Conservation (phyloP, 2,797 vertebrate species). For the Choloepus didactylus region DNA sequence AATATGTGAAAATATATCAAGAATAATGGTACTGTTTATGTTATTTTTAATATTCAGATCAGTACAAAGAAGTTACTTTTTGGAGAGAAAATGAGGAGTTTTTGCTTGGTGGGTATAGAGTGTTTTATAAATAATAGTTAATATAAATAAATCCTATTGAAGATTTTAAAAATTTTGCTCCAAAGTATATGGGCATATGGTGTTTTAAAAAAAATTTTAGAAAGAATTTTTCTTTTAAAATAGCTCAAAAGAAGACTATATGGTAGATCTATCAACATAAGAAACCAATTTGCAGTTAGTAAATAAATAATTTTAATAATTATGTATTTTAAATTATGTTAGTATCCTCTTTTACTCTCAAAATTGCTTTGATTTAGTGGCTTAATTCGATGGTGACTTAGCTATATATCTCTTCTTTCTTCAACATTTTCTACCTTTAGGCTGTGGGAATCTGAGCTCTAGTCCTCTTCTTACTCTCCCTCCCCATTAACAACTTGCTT, state of each 20-base stretch:
- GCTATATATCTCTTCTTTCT: not conserved
- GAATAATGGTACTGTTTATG: not conserved
- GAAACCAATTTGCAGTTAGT: not conserved
- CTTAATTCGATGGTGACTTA: not conserved
- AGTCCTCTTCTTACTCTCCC: not conserved
- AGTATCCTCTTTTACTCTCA: not conserved
- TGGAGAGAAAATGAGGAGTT: no score
- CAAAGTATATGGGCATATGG: not conserved
- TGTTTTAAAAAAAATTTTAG: not conserved
- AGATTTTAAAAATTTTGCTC: not conserved
- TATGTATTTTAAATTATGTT: not conserved
- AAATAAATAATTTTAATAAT: constrained; percentile 31
- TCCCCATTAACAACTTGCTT: not conserved
- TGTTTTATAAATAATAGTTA: no score
- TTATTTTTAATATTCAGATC: not conserved
- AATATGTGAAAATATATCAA: not conserved
- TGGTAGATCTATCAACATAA: not conserved
- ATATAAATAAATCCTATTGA: no score
- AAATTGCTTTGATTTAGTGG: not conserved
- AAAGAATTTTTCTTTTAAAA: not conserved
- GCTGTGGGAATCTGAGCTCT: not conserved
- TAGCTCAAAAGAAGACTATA: not conserved
- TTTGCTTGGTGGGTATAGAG: no score
- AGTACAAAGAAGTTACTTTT: not conserved
- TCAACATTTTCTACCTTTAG: not conserved